These are phyloP conservation scores for Eidolon helvum DNA, from an alignment of 2,113 vertebrate genomes.

Conservation along the genomic window DNA sequence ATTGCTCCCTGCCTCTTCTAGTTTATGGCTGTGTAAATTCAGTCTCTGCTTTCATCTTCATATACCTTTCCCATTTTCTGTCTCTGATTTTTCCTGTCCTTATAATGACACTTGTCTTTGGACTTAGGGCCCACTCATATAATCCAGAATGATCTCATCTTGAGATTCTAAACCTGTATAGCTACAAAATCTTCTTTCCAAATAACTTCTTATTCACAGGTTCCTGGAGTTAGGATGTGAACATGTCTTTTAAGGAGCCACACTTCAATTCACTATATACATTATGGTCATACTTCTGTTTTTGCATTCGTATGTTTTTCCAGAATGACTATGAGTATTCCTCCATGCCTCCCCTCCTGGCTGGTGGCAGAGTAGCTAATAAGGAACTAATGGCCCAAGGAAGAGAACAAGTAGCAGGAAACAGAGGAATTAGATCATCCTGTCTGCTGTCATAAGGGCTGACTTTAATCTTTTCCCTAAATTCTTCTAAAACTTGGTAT, in stretches of 20 bases:
- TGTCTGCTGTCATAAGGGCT: not conserved
- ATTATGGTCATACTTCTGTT: not conserved
- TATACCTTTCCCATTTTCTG: not conserved
- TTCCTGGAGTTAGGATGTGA: not conserved
- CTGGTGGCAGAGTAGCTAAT: not conserved
- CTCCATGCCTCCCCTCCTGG: not conserved
- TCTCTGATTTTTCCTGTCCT: not conserved
- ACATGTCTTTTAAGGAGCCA: not conserved
- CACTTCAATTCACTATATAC: fast-evolving
- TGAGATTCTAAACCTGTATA: not conserved
- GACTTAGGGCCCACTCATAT: not conserved
- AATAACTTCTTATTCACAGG: not conserved
- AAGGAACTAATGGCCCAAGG: not conserved
- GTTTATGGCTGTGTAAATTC: fast-evolving
- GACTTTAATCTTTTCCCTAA: conserved; percentile 2
- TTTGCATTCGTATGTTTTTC: not conserved
- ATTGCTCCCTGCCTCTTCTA: not conserved
- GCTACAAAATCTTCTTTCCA: not conserved
- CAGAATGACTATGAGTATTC: not conserved
- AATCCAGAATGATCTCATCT: not conserved
- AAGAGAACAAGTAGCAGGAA: not conserved
- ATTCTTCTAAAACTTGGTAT: not conserved
- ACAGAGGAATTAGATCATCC: not conserved
- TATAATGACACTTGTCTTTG: not conserved
- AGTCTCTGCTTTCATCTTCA: not conserved